Conservation (phyloP, 2,888 invertebrate species). For the Isotomurus palustris region DNA sequence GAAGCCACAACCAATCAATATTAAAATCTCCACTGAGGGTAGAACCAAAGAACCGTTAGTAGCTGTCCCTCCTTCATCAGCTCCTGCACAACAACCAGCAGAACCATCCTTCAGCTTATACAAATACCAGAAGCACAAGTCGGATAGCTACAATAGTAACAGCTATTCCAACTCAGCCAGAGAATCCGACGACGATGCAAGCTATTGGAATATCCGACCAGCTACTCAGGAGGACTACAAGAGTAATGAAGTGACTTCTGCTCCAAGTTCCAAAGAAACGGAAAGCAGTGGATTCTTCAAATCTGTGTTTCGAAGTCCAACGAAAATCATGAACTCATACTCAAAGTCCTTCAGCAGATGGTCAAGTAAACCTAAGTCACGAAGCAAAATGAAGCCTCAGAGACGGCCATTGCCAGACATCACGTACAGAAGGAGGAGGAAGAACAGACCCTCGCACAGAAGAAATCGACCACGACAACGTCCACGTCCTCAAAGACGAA, state of each 20-base stretch:
- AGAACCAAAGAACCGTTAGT: neutral
- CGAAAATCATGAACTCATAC: conserved; percentile 5
- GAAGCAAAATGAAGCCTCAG: neutral
- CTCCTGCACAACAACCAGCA: neutral
- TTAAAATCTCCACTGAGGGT: neutral
- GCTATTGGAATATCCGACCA: neutral
- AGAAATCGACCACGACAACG: neutral
- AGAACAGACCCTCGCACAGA: neutral
- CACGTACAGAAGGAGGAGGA: neutral
- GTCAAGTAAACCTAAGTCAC: neutral
- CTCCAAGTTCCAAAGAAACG: neutral
- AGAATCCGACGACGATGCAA: neutral
- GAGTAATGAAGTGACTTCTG: neutral
- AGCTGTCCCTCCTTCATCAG: too few relatives aligned
- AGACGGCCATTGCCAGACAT: neutral
- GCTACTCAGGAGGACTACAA: neutral
- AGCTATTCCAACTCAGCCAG: too few relatives aligned
- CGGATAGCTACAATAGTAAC: too few relatives aligned
- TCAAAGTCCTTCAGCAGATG: neutral
- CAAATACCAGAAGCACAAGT: neutral
- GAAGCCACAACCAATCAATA: neutral
- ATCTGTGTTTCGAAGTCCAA: neutral
- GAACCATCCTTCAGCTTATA: neutral
- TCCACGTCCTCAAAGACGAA: neutral
- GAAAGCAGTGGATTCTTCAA: neutral